Evolutionary conservation across 1,140 invertebrate species (phyloP), one percentile per base, ranked within the genome.

Genomic region (Delia radicum): DNA sequence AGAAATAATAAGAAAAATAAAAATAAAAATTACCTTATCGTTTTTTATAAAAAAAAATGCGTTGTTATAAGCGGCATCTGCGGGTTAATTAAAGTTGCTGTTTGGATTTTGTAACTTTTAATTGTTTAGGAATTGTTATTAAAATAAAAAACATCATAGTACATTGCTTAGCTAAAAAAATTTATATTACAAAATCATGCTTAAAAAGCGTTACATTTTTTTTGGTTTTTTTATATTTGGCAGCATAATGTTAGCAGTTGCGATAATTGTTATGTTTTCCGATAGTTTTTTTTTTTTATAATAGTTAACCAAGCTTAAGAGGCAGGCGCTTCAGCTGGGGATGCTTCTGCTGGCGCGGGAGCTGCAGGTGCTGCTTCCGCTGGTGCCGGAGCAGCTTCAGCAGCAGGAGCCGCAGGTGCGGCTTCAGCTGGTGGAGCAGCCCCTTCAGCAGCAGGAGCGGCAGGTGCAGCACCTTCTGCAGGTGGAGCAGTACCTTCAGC

Each of bases 401-500:
- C 61, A 73, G 80, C 78, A n/a, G 81, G 78, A 5, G 83, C 78
- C 4, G 81, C 79, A 27, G 78, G 82, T 61, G 79, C 81, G 15
- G 80, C 82, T 74, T 84, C 79, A 4, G 85, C 79, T 74, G 87
- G 79, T 18, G 80, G 77, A 26, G 80, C 78, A 2, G 84, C 79
- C 3, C 81, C 80, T n/a, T 77, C 84, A 33, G 80, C 80, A 4
- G 80, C 76, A 2, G 82, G 75, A 28, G 82, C 76, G 74, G 85
- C 77, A 8, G 86, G 79, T n/a, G 78, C 79, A 28, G 78, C 74
- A 7, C 79, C 73, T 61, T 74, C 77, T 3, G 81, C 78, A 27
- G 76, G 18, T 6, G 80, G 24, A 13, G 74, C 46, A 7, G 48
- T 31, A 65, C 15, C 75, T 12, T 65, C 75, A 6, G 71, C 73